Evolutionary conservation across 2,113 vertebrate genomes (phyloP).

Genomic region (Castor canadensis): DNA sequence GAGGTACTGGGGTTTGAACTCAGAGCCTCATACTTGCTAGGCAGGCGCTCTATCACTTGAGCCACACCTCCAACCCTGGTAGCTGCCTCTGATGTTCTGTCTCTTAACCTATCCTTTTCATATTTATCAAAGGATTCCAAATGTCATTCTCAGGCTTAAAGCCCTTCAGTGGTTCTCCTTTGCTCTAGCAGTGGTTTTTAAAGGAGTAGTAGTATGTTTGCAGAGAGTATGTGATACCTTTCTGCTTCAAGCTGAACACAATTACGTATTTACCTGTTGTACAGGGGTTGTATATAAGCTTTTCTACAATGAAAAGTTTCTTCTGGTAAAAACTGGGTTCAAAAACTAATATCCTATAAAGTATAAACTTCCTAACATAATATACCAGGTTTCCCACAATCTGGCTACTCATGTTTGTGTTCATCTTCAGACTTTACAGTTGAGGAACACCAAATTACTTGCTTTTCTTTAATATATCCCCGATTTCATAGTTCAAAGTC

Average conservation of each 20-base stretch:
- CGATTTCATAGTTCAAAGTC: not conserved
- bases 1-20: too few species aligned
- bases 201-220: not conserved
- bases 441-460: not conserved
- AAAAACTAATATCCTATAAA: not conserved
- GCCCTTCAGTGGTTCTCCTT: not conserved
- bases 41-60: too few species aligned
- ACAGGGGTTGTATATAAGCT: not conserved
- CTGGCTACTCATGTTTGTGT: not conserved
- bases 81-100: not conserved
- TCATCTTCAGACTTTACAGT: not conserved
- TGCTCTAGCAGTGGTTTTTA: not conserved
- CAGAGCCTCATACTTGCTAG: too few species aligned
- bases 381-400: not conserved
- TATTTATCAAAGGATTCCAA: not conserved
- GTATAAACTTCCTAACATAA: not conserved
- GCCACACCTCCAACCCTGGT: too few species aligned
- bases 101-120: not conserved
- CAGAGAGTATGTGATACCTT: not conserved
- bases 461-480: not conserved
- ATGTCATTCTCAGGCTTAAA: not conserved
- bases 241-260: not conserved
- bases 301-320: not conserved
- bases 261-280: not conserved
- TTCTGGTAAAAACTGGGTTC: not conserved